A percentile compares a stretch with the other conserved stretches of the same genome.
Evolutionary conservation across 1,140 invertebrate genomes (phyloP).

Genomic region (Elymnias hypermnestra): DNA sequence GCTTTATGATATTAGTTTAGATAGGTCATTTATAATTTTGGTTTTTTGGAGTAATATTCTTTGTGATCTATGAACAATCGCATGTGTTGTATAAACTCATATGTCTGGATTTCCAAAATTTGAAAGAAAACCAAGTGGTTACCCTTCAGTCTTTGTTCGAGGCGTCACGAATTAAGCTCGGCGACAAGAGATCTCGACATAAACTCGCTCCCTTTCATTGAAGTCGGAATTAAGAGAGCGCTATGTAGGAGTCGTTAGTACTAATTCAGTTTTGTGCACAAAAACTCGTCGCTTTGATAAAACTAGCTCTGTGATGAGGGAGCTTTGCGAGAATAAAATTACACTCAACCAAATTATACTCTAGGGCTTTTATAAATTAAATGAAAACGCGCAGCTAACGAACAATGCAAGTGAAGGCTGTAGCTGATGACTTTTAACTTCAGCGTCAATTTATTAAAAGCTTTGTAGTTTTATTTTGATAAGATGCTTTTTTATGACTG

Average conservation of each 20-base stretch:
- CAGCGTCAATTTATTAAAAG: too few species aligned
- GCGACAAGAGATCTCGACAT: conserved; percentile 35
- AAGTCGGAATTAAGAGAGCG: conserved; percentile 33
- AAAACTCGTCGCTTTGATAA: conserved; percentile 2
- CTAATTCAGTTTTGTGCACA: conserved; percentile 19
- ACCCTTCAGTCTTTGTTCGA: conserved; percentile 18
- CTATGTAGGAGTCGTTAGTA: conserved; percentile 6
- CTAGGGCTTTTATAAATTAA: not conserved
- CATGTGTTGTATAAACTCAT: too few species aligned
- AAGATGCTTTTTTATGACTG: too few species aligned
- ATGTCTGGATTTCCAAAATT: too few species aligned
- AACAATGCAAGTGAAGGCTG: too few species aligned
- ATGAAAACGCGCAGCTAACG: not conserved
- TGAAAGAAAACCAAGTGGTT: not conserved
- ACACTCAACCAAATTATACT: not conserved
- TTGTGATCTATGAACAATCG: too few species aligned
- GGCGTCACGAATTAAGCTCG: conserved; percentile 39
- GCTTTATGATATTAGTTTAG: too few species aligned
- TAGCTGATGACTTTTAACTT: too few species aligned
- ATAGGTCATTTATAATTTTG: too few species aligned
- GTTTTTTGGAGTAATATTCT: too few species aligned
- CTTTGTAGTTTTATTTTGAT: too few species aligned
- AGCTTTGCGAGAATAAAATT: not conserved
- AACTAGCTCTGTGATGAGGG: conserved; percentile 16
- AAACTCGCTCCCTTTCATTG: conserved; percentile 44